These are phyloP conservation scores for Amphilophus citrinellus DNA, from an alignment of 2,113 vertebrate genomes.

Conservation along the genomic window DNA sequence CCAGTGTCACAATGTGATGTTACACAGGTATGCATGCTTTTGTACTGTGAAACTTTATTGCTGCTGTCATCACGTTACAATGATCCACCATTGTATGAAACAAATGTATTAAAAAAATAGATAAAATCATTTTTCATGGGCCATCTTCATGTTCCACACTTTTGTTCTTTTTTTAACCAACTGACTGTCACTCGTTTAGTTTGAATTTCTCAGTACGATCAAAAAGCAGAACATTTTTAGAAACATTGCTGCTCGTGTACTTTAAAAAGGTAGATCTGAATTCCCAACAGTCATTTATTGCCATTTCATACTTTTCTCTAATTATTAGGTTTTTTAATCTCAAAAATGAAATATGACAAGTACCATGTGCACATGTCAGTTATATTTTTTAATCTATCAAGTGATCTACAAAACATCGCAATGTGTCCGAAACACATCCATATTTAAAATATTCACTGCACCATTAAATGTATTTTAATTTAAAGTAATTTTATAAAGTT, in stretches of 20 bases:
- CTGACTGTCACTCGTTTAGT: neutral
- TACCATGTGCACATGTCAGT: neutral
- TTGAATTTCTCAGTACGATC: neutral
- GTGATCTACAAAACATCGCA: neutral
- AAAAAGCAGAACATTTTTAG: neutral
- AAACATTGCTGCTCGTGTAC: neutral
- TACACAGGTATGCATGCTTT: neutral
- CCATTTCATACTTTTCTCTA: neutral
- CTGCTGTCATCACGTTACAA: neutral
- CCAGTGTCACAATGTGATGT: neutral
- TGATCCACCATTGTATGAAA: too few species aligned
- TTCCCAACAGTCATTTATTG: neutral
- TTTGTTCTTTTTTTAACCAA: neutral
- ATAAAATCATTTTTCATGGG: neutral
- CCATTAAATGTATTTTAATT: too few species aligned
- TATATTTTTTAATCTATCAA: neutral
- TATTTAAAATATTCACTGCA: neutral
- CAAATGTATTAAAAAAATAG: too few species aligned
- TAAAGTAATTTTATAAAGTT: too few species aligned
- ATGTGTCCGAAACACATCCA: neutral
- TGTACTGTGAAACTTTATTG: neutral
- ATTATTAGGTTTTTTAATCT: neutral
- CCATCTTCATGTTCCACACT: neutral
- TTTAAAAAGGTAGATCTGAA: neutral
- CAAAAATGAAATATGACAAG: neutral